Base-by-base conservation (phyloP, 2,797 vertebrate genomes). In the Pseudocheirus occidentalis region DNA sequence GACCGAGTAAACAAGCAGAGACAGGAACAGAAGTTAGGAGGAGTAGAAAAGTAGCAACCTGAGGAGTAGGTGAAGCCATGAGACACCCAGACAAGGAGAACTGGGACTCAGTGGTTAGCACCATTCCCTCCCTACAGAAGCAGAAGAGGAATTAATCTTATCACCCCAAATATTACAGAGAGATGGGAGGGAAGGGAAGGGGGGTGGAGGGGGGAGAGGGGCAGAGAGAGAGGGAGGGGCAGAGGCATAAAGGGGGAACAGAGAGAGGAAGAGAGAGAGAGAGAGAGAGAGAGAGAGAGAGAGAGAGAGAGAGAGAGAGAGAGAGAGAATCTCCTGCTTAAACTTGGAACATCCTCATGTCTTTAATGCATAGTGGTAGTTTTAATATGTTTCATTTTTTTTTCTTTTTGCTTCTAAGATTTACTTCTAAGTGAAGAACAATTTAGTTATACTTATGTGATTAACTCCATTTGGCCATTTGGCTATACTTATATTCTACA, bases 161-260 rank as follows among this genome's bases (percentile, higher is more conserved):
- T 9, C 9, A 50, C 24, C 3, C 21, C 21, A 66, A 66, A 18
- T n/a, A 14, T 34, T 29, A 62, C 4, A 66, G 1, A n/a, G 13
- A 34, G 9, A 58, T 0, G 7, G 28, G 7, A 24, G 9, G 24
- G 9, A 0, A 14, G 14, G 59, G 9, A 58, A 10, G 29, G 28
- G 11, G 1, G 2, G 57, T 0, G 28, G 0, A 24, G 10, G 2
- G 4, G 14, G 5, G 59, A 24, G 21, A 27, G 24, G 6, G 56
- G 14, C 12, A 62, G 31, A 62, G 3, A 62, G 4, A 34, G 31
- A 5, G 12, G 7, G 27, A 58, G 31, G 10, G 54, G 11, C 10
- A 54, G 53, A 55, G 55, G 18, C 50, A 52, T 52, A 52, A 52
- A 52, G 50, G 2, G 50, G 50, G 50, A 14, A 18, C 1, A 55